Percentiles rank a stretch among this genome's conserved stretches.
These are phyloP conservation scores for Torymus texanus DNA, from an alignment of 2,888 invertebrate species.

Conservation along the genomic window DNA sequence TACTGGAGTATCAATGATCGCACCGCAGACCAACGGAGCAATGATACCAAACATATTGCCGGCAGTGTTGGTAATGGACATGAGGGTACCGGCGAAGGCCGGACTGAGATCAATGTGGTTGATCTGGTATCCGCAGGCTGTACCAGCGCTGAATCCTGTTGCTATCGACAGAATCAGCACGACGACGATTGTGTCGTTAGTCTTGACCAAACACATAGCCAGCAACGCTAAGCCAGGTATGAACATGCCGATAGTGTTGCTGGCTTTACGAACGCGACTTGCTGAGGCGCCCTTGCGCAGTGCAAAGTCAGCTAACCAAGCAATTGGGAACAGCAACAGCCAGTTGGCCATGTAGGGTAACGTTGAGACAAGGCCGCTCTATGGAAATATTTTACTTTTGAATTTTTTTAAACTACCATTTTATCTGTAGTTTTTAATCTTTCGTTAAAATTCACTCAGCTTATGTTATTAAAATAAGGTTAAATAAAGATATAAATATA, in stretches of 20 bases:
- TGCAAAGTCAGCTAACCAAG: slow-evolving; percentile 76
- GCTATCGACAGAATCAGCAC: slow-evolving; percentile 64
- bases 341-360: slow-evolving; percentile 78
- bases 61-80: slow-evolving; percentile 75
- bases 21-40: too few species aligned
- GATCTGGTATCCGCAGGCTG: slow-evolving; percentile 72
- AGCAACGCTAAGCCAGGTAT: slow-evolving; percentile 74
- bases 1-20: too few species aligned
- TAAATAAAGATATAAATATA: too few species aligned
- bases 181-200: slow-evolving; percentile 47
- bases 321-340: slow-evolving; percentile 76
- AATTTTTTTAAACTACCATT: too few species aligned
- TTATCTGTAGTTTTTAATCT: slow-evolving; percentile 41
- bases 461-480: too few species aligned
- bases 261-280: slow-evolving; percentile 69
- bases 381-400: slow-evolving; percentile 22
- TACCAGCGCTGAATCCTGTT: slow-evolving; percentile 69
- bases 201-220: slow-evolving; percentile 65
- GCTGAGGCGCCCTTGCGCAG: slow-evolving; percentile 65
- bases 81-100: slow-evolving; percentile 76
- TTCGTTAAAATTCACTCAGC: slow-evolving; percentile 4
- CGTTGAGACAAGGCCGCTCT: slow-evolving; percentile 77
- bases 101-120: slow-evolving; percentile 77
- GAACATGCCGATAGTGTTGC: slow-evolving; percentile 78
- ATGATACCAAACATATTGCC: slow-evolving; percentile 74